These are phyloP conservation scores for Malachius bipustulatus DNA, from an alignment of 2,888 invertebrate genomes.

Conservation along the genomic window DNA sequence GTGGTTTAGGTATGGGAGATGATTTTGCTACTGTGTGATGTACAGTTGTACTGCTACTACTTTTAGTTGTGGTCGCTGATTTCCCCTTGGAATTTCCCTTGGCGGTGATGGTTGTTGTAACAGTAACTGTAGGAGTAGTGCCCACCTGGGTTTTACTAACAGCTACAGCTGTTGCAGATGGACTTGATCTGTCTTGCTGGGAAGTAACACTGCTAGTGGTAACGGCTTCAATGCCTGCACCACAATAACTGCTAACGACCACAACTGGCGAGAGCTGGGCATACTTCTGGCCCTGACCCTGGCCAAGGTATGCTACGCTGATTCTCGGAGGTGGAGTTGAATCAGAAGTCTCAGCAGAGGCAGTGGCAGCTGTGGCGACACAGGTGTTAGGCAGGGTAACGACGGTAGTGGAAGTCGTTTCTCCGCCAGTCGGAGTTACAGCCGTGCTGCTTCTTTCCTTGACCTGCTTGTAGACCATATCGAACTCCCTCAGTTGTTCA, in stretches of 20 bases:
- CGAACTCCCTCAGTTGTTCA: conserved; percentile 68
- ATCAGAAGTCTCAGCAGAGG: conserved; percentile 23
- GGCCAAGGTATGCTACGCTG: conserved; percentile 44
- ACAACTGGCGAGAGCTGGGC: conserved; percentile 41
- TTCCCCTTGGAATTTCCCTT: too few relatives aligned
- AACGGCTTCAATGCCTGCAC: conserved; percentile 39
- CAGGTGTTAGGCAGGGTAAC: conserved; percentile 19
- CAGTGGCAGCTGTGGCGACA: conserved; percentile 22
- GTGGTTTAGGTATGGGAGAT: conserved; percentile 52
- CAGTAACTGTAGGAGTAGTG: conserved; percentile 17
- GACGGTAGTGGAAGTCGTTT: conserved; percentile 19
- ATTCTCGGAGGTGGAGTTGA: conserved; percentile 38
- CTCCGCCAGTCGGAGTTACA: conserved; percentile 30
- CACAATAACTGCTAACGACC: conserved; percentile 45
- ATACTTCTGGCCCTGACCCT: conserved; percentile 39
- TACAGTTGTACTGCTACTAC: conserved; percentile 46
- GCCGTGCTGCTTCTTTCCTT: conserved; percentile 61
- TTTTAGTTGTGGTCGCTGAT: too few relatives aligned
- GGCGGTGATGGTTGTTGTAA: too few relatives aligned
- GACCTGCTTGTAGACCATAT: conserved; percentile 69
- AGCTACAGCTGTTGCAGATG: conserved; percentile 45
- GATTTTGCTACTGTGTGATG: conserved; percentile 49
- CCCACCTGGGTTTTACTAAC: conserved; percentile 31
- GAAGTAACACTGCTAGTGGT: conserved; percentile 46
- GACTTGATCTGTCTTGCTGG: conserved; percentile 45